Evolutionary conservation across 1,140 invertebrate species (phyloP).

Genomic region (Zaprionus inermis): DNA sequence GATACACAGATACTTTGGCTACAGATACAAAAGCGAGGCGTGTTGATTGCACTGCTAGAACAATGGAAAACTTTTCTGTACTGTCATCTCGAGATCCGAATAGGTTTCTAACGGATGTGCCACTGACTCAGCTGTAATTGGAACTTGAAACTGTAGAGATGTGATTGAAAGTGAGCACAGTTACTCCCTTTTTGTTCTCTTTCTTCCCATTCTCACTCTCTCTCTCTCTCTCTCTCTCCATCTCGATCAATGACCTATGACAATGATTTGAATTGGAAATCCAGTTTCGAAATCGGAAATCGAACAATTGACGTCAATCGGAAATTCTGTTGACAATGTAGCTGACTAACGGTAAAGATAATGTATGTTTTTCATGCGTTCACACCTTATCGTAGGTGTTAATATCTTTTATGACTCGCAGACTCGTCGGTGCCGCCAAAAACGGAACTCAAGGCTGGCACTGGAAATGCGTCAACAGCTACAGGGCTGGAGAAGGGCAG

Average conservation of each 20-base stretch:
- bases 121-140: neutral
- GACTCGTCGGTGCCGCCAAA: conserved; percentile 12
- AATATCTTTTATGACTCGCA: conserved; percentile 27
- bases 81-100: neutral
- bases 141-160: neutral
- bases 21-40: conserved; percentile 21
- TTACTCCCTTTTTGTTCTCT: neutral
- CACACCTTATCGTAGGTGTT: conserved; percentile 39
- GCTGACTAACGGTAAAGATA: conserved; percentile 37
- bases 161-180: conserved; percentile 7
- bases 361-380: conserved; percentile 19
- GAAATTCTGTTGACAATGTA: conserved; percentile 41
- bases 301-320: conserved; percentile 71
- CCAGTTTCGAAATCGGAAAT: conserved; percentile 23
- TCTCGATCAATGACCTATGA: conserved; percentile 45
- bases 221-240: neutral
- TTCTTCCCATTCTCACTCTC: neutral
- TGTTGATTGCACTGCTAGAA: conserved; percentile 57
- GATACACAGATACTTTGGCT: conserved; percentile 28
- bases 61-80: conserved; percentile 23
- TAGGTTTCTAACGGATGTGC: neutral
- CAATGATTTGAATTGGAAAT: conserved; percentile 61
- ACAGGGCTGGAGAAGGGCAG: neutral
- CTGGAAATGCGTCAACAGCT: conserved; percentile 22
- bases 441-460: conserved; percentile 28